Conservation (phyloP, 2,888 invertebrate species). For the Agriotes lineatus region DNA sequence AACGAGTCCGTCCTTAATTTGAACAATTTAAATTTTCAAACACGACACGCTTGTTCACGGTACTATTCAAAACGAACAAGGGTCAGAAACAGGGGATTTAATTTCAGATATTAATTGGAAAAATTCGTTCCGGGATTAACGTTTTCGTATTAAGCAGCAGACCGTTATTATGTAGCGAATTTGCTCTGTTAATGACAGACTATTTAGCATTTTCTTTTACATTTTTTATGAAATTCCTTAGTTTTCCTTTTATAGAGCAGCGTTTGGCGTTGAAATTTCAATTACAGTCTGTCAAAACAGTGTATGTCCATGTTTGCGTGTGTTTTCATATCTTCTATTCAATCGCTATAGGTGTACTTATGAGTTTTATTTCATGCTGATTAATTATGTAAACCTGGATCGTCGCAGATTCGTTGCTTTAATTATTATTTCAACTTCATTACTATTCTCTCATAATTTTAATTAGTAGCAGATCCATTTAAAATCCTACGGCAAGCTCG, state of each 20-base stretch:
- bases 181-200: conserved; percentile 8
- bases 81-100: conserved; percentile 20
- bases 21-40: conserved; percentile 23
- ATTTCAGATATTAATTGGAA: conserved; percentile 37
- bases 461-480: too few relatives aligned
- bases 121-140: conserved; percentile 7
- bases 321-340: too few relatives aligned
- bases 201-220: not conserved
- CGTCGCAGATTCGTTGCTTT: not conserved
- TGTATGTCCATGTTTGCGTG: too few relatives aligned
- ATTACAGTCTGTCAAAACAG: conserved; percentile 2
- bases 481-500: too few relatives aligned
- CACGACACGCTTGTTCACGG: conserved; percentile 9
- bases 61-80: conserved; percentile 11
- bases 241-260: too few relatives aligned
- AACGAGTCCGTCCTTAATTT: conserved; percentile 2
- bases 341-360: too few relatives aligned
- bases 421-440: conserved; percentile 5
- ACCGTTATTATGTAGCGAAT: not conserved
- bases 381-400: not conserved
- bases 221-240: not conserved
- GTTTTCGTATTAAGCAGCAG: not conserved
- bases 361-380: too few relatives aligned
- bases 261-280: conserved; percentile 11
- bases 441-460: not conserved